Evolutionary conservation across 1,140 invertebrate genomes (phyloP), one percentile per base, ranked within the genome.

Genomic region (Papilio polyxenes): DNA sequence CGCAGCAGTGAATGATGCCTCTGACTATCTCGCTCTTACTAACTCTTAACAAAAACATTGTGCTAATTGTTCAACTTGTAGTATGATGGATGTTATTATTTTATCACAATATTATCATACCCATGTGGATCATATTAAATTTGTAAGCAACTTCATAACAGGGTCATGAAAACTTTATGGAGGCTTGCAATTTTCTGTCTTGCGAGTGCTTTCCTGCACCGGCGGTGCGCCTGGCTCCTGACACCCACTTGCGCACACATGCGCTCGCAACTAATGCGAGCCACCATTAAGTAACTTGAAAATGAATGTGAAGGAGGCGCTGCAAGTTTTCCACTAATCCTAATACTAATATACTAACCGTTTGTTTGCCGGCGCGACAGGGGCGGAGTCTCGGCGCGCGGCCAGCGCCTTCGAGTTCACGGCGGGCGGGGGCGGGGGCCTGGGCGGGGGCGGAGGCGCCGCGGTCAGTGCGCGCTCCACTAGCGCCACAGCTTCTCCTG

Each of bases 381-480:
- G 37, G 69, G 23, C 69, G 31, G 69, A n/a, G 74, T 48, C 74
- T 44, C 40, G 40, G 13, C 72, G 72, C 40, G 40, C 72, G 72
- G 17, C 72, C 31, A 75, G 72, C 40, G 72, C 72, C n/a, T 75
- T 75, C 72, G 72, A 48, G 37, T 75, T 75, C 40, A 40, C 40
- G 10, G 65, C 23, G 23, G 11, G 65, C 65, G 23, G 23, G 23
- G 65, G 23, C 65, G 23, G 31, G 23, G 11, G 65, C 65, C 10
- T 10, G 23, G 65, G 23, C 65, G 23, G 31, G 31, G 23, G 13
- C 20, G 10, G 7, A 5, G 65, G 15, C 13, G 82, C 79, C 81
- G 82, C 76, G 82, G 82, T 83, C 23, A 72, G 31, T 72, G 11
- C 23, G 17, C n/a, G 17, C 56, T n/a, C 56, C 56, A 17, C 17